Percentiles rank a stretch among this genome's conserved stretches.
Conservation (phyloP, 2,113 vertebrate genomes). For the Loxodonta africana region DNA sequence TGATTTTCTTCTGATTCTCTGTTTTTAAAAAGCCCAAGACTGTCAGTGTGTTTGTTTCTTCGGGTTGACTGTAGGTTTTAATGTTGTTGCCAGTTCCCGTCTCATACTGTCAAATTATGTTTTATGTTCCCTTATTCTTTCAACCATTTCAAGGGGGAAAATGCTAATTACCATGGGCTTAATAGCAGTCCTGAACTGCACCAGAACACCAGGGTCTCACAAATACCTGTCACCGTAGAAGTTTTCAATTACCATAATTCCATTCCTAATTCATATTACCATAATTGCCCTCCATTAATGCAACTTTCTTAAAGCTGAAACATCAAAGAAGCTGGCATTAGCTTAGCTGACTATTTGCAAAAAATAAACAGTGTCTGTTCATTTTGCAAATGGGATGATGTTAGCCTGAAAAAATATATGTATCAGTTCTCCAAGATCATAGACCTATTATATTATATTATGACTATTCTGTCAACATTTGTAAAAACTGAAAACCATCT, state of each 20-base stretch:
- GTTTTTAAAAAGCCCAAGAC: constrained; percentile 73
- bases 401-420: constrained; percentile 41
- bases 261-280: constrained; percentile 86
- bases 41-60: constrained; percentile 74
- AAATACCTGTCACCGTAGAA: constrained; percentile 86
- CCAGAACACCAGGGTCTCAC: constrained; percentile 83
- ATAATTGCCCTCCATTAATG: constrained; percentile 86
- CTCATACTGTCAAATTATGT: constrained; percentile 82
- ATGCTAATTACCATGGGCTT: constrained; percentile 86
- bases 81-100: constrained; percentile 79
- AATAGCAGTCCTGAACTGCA: constrained; percentile 83
- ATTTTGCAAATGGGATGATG: constrained; percentile 66
- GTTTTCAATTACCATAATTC: constrained; percentile 87
- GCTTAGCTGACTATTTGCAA: constrained; percentile 80
- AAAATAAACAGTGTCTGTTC: constrained; percentile 78
- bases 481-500: constrained; percentile 8
- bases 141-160: constrained; percentile 77
- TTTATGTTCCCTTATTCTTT: constrained; percentile 84
- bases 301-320: constrained; percentile 85
- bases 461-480: constrained; percentile 56
- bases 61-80: constrained; percentile 82
- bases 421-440: constrained; percentile 53
- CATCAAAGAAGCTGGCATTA: constrained; percentile 85
- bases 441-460: constrained; percentile 21
- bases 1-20: constrained; percentile 73